Percentiles rank a stretch among this genome's conserved stretches.
Conservation (phyloP, 1,140 invertebrate genomes). For the Onthophagus taurus region DNA sequence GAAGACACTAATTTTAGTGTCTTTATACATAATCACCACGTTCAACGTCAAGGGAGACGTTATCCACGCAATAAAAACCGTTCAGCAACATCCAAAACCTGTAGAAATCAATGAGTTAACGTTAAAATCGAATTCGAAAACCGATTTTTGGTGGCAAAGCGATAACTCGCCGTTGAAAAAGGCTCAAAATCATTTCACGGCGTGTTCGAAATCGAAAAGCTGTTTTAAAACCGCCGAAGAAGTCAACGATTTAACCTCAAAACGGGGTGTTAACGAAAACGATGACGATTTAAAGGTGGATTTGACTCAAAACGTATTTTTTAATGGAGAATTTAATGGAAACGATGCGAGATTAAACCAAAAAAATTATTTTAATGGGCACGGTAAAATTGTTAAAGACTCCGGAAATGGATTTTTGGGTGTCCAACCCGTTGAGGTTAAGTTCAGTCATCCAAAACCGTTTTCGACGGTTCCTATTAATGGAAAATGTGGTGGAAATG, state of each 20-base stretch:
- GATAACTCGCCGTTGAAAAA: conserved; percentile 44
- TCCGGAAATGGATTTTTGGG: conserved; percentile 14
- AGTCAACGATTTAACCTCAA: not conserved
- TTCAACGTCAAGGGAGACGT: no score
- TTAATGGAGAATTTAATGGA: conserved; percentile 11
- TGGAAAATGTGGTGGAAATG: not conserved
- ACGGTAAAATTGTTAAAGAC: conserved; percentile 4
- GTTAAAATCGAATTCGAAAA: not conserved
- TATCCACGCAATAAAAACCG: no score
- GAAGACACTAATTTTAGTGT: no score
- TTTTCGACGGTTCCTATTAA: not conserved
- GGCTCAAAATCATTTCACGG: conserved; percentile 32
- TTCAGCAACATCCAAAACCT: no score
- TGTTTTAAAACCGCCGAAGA: conserved; percentile 20
- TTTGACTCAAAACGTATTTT: conserved; percentile 19
- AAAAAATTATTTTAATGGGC: conserved; percentile 1
- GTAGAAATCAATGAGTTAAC: no score
- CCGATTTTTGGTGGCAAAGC: conserved; percentile 45
- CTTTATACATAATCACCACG: no score
- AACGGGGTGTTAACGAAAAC: no score
- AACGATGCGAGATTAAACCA: not conserved
- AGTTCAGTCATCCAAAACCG: not conserved
- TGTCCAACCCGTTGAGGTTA: conserved; percentile 10
- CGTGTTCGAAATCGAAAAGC: conserved; percentile 24
- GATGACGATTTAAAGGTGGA: no score